Percentiles rank a stretch among this genome's conserved stretches.
Conservation (phyloP, 2,113 vertebrate species). For the Martes martes region DNA sequence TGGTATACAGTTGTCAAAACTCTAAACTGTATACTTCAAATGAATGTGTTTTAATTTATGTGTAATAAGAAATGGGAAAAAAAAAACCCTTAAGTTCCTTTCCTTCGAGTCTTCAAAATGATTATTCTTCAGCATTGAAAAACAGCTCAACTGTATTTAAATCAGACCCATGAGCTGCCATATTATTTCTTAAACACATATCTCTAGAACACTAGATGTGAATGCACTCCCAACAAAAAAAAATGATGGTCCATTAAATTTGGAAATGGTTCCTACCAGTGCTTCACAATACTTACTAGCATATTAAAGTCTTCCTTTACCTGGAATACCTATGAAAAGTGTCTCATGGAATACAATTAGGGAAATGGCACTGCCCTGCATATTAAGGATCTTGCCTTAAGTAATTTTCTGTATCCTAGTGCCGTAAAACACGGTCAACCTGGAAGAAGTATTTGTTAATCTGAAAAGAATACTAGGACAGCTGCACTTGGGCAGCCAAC, state of each 20-base stretch:
- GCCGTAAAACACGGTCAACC: background rate
- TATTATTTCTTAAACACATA: background rate
- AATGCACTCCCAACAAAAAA: background rate
- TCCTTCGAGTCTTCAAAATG: background rate
- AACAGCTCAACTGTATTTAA: background rate
- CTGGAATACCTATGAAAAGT: background rate
- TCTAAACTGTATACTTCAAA: background rate
- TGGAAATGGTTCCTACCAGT: background rate
- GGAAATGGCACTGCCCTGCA: background rate
- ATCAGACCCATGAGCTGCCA: background rate
- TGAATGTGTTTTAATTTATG: background rate
- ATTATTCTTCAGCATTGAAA: background rate
- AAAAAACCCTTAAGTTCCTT: background rate
- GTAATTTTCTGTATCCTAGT: background rate
- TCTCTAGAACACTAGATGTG: background rate
- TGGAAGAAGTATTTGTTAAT: background rate
- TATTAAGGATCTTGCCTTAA: background rate
- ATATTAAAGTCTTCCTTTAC: background rate
- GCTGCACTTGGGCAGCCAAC: background rate
- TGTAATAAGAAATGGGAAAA: background rate
- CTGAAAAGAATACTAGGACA: background rate
- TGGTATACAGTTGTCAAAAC: background rate
- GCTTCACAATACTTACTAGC: background rate
- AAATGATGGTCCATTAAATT: background rate
- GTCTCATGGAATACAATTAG: background rate